These are phyloP conservation scores for Heloderma charlesbogerti DNA, from an alignment of 2,113 vertebrate genomes.

Conservation along the genomic window DNA sequence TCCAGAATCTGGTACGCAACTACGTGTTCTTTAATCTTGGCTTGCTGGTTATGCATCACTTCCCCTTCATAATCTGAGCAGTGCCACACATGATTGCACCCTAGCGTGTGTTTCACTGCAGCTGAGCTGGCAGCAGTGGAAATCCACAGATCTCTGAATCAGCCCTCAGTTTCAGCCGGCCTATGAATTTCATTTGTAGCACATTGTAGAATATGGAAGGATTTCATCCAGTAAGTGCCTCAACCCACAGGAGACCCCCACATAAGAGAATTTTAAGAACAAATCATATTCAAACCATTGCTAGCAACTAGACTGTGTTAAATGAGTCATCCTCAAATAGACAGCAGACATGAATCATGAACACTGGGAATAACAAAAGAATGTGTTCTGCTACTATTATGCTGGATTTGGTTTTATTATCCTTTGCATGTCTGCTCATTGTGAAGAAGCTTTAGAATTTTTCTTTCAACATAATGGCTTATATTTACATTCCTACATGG, in stretches of 20 bases:
- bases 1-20: background rate
- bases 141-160: conserved; percentile 4
- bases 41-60: background rate
- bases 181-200: background rate
- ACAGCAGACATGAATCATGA: conserved; percentile 27
- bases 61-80: background rate
- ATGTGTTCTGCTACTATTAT: background rate
- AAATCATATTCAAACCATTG: conserved; percentile 3
- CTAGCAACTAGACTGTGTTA: conserved; percentile 20
- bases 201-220: conserved; percentile 10
- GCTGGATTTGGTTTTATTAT: conserved; percentile 20
- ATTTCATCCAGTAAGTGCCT: conserved; percentile 17
- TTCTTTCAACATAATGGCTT: conserved; percentile 3
- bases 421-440: conserved; percentile 21
- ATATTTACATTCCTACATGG: conserved; percentile 31
- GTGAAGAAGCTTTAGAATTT: conserved; percentile 22
- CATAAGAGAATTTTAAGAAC: background rate
- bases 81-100: background rate
- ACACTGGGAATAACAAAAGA: conserved; percentile 14
- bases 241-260: background rate
- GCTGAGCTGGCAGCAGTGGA: background rate
- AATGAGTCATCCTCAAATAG: conserved; percentile 46
- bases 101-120: background rate
- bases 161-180: background rate
- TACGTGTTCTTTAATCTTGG: background rate